Conservation (phyloP, 2,113 vertebrate species). For the Oostethus manadensis region DNA sequence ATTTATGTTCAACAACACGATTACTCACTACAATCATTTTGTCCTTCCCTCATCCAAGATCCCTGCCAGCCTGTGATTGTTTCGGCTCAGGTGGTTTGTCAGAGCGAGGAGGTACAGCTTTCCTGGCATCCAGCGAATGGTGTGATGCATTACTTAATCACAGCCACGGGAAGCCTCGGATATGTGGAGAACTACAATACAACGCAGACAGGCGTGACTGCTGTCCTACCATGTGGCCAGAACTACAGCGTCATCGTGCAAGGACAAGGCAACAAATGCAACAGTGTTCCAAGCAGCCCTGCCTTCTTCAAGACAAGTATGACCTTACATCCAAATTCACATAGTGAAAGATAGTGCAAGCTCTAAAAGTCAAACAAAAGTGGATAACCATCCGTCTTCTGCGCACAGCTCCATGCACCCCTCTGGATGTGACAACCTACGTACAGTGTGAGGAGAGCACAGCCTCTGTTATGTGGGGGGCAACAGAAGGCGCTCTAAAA, state of each 20-base stretch:
- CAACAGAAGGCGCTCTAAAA: constrained; percentile 39
- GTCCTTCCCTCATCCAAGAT: constrained; percentile 20
- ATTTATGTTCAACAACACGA: not conserved
- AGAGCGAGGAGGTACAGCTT: constrained; percentile 38
- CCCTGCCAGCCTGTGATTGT: constrained; percentile 47
- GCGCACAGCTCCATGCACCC: constrained; percentile 44
- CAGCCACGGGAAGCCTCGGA: constrained; percentile 28
- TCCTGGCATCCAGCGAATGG: constrained; percentile 34
- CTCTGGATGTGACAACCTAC: constrained; percentile 13
- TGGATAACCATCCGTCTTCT: not conserved
- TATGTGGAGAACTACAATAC: constrained; percentile 21
- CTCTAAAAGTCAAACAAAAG: not conserved
- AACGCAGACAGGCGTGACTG: constrained; percentile 17
- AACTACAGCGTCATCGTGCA: constrained; percentile 44
- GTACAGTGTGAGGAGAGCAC: constrained; percentile 26
- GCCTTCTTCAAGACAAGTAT: constrained; percentile 45
- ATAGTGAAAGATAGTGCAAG: too few relatives aligned
- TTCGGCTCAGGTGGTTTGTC: constrained; percentile 28
- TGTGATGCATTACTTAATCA: constrained; percentile 34
- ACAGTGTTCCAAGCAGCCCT: constrained; percentile 38
- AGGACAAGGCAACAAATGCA: constrained; percentile 35
- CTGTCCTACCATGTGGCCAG: constrained; percentile 48
- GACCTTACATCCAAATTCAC: not conserved
- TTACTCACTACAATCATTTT: too few relatives aligned
- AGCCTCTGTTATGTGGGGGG: constrained; percentile 46